phyloP scores from a whole-genome alignment of 2,113 vertebrate species.

The Ictidomys tridecemlineatus region DNA sequence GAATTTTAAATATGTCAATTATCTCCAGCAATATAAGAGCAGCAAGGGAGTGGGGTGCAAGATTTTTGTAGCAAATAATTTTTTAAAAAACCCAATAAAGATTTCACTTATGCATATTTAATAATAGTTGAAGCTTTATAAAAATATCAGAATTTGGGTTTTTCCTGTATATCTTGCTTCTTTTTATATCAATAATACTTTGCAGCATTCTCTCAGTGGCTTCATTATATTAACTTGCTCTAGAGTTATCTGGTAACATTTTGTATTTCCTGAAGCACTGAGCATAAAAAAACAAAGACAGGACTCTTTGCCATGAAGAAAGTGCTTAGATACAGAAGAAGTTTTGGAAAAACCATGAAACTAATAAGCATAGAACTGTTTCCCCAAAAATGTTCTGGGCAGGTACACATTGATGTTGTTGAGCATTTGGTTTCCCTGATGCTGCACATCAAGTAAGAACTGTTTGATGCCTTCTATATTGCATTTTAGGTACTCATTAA shows the following conservation, averaged over 20 bases:
- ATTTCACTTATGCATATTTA: conserved; percentile 49
- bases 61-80: conserved; percentile 33
- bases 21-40: not conserved
- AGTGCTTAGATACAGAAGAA: not conserved
- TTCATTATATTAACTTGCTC: not conserved
- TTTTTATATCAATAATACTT: not conserved
- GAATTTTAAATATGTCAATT: conserved; percentile 29
- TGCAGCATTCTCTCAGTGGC: not conserved
- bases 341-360: not conserved
- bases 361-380: not conserved
- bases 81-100: not conserved
- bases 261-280: conserved; percentile 27
- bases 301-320: not conserved
- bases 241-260: conserved; percentile 3
- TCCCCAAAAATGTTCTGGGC: not conserved
- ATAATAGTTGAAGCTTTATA: conserved; percentile 26
- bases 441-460: not conserved
- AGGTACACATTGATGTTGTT: not conserved
- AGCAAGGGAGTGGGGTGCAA: not conserved
- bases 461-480: not conserved
- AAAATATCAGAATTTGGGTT: not conserved
- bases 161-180: not conserved
- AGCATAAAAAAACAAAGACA: not conserved
- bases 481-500: conserved; percentile 16
- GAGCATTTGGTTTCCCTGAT: not conserved